A percentile compares a stretch with the other conserved stretches of the same genome.
phyloP scores from a whole-genome alignment of 2,888 invertebrate genomes.

The Aporophyla lueneburgensis region DNA sequence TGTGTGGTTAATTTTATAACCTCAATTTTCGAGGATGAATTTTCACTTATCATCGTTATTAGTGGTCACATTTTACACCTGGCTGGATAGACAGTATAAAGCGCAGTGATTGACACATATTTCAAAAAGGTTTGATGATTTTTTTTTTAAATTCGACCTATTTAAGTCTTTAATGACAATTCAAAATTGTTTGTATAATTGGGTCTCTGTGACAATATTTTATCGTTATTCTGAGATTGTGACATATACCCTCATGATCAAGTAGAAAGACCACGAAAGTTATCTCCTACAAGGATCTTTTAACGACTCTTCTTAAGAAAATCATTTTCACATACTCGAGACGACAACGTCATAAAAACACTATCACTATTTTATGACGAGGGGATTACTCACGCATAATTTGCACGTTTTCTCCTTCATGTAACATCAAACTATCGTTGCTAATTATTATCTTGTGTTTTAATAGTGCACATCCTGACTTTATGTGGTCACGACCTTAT shows the following conservation, averaged over 20 bases:
- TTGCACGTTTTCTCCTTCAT: constrained; percentile 34
- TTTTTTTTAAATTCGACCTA: background rate
- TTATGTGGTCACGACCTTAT: constrained; percentile 28
- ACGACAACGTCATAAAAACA: constrained; percentile 10
- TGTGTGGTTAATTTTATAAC: too few relatives aligned
- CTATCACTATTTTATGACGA: constrained; percentile 32
- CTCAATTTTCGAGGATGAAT: background rate
- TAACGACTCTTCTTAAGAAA: background rate
- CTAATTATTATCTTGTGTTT: constrained; percentile 23
- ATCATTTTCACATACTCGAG: constrained; percentile 31
- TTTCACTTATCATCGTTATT: background rate
- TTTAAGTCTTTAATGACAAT: too few relatives aligned
- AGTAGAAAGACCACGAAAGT: background rate
- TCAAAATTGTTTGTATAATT: background rate
- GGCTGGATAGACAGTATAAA: background rate
- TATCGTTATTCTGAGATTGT: background rate
- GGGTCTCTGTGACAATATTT: background rate
- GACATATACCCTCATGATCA: background rate
- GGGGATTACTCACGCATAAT: constrained; percentile 27
- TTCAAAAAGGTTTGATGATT: background rate
- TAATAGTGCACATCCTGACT: background rate
- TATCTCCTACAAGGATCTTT: background rate
- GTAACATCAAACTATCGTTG: constrained; percentile 38
- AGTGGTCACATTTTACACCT: background rate
- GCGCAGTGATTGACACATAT: background rate